phyloP scores from a whole-genome alignment of 2,888 invertebrate genomes.

The Leucophenga maculata region DNA sequence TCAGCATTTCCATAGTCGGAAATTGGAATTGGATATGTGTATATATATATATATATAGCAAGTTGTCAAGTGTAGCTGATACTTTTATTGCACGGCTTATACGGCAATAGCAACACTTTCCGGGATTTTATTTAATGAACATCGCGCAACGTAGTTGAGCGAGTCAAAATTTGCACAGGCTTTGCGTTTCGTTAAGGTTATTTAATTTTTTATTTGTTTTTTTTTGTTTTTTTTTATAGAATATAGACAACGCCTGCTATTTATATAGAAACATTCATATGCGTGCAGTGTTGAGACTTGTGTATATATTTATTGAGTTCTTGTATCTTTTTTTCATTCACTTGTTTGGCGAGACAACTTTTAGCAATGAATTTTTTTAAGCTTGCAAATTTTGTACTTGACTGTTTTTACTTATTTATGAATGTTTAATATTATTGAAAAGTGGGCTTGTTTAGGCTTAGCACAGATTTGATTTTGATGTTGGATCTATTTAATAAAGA shows the following conservation, averaged over 20 bases:
- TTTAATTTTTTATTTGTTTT: background rate
- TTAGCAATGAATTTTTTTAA: no score
- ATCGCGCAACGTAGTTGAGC: constrained; percentile 5
- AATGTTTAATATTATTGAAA: constrained; percentile 18
- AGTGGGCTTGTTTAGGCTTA: background rate
- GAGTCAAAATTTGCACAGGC: constrained; percentile 23
- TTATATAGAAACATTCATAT: no score
- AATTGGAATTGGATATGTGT: background rate
- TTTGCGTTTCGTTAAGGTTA: constrained; percentile 24
- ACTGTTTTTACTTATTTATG: background rate
- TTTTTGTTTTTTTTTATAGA: background rate
- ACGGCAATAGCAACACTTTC: constrained; percentile 7
- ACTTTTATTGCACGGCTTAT: constrained; percentile 18
- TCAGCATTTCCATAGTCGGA: background rate
- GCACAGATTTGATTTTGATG: background rate
- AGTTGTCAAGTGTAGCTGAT: background rate
- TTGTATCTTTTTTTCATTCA: no score
- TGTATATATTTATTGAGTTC: background rate
- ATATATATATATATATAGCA: no score
- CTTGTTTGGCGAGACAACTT: no score
- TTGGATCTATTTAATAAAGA: no score
- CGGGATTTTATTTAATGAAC: constrained; percentile 12
- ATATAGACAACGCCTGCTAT: background rate
- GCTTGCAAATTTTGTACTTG: no score
- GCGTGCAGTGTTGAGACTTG: background rate